Evolutionary conservation across 92 coral and sea anemone genomes (phyloP).

Genomic region (Umimayanthus kanabou): DNA sequence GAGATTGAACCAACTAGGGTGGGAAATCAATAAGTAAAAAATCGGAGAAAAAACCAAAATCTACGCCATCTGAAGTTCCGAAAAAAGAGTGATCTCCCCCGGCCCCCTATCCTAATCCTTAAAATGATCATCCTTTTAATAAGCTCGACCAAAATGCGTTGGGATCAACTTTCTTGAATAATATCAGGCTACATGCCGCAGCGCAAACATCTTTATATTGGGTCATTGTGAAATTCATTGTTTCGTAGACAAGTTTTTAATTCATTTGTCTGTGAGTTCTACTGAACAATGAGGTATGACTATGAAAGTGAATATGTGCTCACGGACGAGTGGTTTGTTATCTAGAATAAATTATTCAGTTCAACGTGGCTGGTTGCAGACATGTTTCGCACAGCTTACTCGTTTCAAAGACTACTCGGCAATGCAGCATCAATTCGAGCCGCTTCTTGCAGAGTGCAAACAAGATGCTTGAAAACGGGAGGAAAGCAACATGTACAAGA

Average conservation of each 20-base stretch:
- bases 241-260: neutral
- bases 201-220: neutral
- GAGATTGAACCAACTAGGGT: no score
- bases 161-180: no score
- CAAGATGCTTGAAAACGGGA: neutral
- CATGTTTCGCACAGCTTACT: neutral
- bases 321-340: neutral
- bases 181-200: neutral
- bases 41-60: no score
- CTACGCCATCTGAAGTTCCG: no score
- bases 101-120: no score
- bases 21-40: no score
- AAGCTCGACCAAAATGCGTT: no score
- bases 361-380: neutral
- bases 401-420: neutral
- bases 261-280: neutral
- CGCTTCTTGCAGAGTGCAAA: neutral
- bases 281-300: no score
- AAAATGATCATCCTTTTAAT: no score
- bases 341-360: neutral
- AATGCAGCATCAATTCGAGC: neutral
- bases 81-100: no score
- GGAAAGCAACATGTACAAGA: neutral
- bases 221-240: neutral
- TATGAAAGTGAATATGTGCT: no score